Conservation (phyloP, 2,113 vertebrate genomes). For the Scopus umbretta region DNA sequence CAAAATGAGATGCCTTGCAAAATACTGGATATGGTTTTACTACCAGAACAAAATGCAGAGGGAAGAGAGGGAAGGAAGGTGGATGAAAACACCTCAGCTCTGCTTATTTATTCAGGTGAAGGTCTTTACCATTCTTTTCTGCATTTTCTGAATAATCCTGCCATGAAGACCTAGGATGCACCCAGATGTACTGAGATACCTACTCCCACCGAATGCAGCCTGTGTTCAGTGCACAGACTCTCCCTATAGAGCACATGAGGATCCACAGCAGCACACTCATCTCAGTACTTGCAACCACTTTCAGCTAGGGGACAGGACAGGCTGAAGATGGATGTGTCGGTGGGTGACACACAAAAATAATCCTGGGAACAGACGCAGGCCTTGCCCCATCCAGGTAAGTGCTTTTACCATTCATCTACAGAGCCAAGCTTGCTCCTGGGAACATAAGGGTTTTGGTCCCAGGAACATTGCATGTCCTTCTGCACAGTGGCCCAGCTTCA, state of each 20-base stretch:
- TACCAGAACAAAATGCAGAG: neutral
- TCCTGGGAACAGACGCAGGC: neutral
- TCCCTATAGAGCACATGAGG: rapidly evolving
- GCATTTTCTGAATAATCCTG: neutral
- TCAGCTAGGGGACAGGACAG: neutral
- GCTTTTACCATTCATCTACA: neutral
- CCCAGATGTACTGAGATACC: neutral
- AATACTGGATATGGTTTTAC: neutral
- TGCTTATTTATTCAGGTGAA: neutral
- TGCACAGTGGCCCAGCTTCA: neutral
- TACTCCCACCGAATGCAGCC: neutral
- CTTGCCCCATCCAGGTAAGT: neutral
- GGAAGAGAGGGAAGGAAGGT: neutral
- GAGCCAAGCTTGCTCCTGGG: neutral
- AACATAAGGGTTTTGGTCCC: neutral
- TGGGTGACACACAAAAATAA: neutral
- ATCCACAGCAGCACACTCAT: neutral
- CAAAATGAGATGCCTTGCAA: neutral
- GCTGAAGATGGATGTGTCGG: neutral
- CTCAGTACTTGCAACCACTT: neutral
- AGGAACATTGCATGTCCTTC: neutral
- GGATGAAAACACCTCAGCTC: neutral
- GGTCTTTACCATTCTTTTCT: neutral
- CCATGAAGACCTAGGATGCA: neutral
- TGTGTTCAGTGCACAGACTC: neutral